phyloP scores from a whole-genome alignment of 2,113 vertebrate genomes.

The Chunga burmeisteri region DNA sequence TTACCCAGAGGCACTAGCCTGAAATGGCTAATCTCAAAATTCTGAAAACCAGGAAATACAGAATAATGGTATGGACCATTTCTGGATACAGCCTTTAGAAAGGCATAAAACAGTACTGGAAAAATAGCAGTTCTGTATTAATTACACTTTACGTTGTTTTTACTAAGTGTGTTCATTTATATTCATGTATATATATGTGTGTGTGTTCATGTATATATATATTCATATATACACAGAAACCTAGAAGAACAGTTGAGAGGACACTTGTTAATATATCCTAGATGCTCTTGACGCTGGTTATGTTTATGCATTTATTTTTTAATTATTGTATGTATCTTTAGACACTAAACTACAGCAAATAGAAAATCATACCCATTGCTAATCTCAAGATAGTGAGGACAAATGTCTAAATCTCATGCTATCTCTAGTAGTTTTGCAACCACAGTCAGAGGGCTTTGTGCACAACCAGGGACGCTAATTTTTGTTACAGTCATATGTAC shows the following conservation, averaged over 20 bases:
- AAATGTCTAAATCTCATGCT: not conserved
- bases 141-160: not conserved
- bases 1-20: not conserved
- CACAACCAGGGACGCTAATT: not conserved
- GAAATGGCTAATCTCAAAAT: not conserved
- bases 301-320: not conserved
- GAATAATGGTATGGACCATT: not conserved
- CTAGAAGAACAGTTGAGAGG: not conserved
- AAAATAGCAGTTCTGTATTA: not conserved
- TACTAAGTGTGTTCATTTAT: not conserved
- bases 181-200: not conserved
- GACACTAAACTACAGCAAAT: not conserved
- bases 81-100: not conserved
- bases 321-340: not conserved
- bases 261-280: not conserved
- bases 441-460: not conserved
- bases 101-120: not conserved
- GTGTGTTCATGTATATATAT: no score
- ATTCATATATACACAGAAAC: not conserved
- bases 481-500: not conserved
- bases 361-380: not conserved
- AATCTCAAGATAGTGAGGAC: not conserved
- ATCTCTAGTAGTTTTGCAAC: not conserved
- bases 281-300: not conserved
- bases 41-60: not conserved